These are phyloP conservation scores for Himalopsyche japonica DNA, from an alignment of 2,888 invertebrate species.

Conservation along the genomic window DNA sequence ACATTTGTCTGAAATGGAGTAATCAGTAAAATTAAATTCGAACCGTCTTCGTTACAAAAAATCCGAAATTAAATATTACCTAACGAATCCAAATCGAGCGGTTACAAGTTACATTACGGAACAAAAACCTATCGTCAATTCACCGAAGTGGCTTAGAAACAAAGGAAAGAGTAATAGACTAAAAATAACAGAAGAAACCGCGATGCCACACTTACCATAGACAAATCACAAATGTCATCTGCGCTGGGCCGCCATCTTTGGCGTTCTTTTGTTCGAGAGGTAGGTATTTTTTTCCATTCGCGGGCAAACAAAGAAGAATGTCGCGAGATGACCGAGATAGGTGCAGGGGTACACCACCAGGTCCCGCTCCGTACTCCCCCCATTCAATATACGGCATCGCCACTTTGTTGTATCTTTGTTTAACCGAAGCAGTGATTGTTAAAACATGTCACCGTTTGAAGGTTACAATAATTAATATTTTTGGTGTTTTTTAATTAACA, in stretches of 20 bases:
- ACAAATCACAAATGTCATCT: not conserved
- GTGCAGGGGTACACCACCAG: not conserved
- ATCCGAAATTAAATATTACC: not conserved
- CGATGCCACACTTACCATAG: not conserved
- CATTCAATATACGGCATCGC: not conserved
- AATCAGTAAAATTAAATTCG: no score
- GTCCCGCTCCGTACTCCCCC: not conserved
- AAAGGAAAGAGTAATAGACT: not conserved
- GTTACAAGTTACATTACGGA: not conserved
- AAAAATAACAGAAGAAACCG: not conserved
- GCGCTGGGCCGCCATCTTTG: not conserved
- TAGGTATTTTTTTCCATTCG: not conserved
- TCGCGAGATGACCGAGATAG: not conserved
- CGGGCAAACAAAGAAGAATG: conserved; percentile 1
- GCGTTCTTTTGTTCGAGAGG: not conserved
- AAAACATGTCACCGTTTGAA: not conserved
- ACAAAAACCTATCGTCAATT: not conserved
- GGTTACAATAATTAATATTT: no score
- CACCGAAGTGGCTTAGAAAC: not conserved
- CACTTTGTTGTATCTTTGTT: not conserved
- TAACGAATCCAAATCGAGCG: not conserved
- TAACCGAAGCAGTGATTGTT: not conserved
- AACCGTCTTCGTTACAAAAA: no score
- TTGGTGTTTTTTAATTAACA: no score
- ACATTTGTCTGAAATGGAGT: no score